Evolutionary conservation across 2,888 invertebrate species (phyloP).

Genomic region (Drosophila emarginata): DNA sequence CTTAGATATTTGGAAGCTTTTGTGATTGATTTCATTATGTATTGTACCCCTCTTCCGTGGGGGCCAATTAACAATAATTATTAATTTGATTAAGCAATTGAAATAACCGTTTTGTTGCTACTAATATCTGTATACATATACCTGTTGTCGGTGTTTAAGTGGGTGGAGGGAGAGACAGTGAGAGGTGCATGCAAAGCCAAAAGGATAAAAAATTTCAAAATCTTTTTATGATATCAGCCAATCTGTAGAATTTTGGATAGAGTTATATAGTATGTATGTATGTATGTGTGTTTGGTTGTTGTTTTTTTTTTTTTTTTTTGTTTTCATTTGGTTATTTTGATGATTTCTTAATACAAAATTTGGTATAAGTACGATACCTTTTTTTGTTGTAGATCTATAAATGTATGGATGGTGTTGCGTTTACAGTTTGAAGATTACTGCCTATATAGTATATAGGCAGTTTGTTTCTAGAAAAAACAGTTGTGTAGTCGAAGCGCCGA

Average conservation of each 20-base stretch:
- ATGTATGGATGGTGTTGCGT: constrained; percentile 7
- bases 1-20: constrained; percentile 6
- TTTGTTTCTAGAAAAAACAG: not conserved
- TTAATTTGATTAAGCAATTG: constrained; percentile 1
- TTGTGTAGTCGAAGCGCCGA: not conserved
- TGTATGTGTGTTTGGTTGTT: constrained; percentile 21
- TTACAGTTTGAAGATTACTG: constrained; percentile 1
- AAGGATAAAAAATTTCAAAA: not conserved
- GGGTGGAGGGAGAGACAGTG: not conserved
- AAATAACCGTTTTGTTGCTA: constrained; percentile 7
- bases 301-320: not conserved
- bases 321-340: not conserved
- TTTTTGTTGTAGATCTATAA: not conserved
- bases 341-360: not conserved
- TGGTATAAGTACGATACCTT: constrained; percentile 6
- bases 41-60: not conserved
- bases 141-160: not conserved
- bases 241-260: not conserved
- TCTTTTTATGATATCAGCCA: constrained; percentile 6
- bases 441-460: not conserved
- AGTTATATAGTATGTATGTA: not conserved
- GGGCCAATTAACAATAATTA: constrained; percentile 4
- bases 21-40: constrained; percentile 9
- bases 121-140: constrained; percentile 5
- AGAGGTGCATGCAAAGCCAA: constrained; percentile 1